Percentiles rank a stretch among this genome's conserved stretches.
Conservation (phyloP, 2,888 invertebrate genomes). For the Ichneumoninae sp. region DNA sequence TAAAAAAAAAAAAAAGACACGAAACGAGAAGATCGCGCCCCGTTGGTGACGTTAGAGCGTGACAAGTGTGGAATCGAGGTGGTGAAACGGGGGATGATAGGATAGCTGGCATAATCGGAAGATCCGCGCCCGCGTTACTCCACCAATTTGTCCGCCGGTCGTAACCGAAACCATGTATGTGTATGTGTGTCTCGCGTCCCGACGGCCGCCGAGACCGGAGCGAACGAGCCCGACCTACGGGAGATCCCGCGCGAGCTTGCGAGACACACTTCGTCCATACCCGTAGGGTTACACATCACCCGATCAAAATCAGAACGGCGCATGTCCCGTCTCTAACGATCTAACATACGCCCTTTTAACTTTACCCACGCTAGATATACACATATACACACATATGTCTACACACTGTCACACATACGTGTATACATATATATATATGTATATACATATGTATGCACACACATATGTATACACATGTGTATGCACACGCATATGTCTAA, state of each 20-base stretch:
- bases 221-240: conserved; percentile 27
- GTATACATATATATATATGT: no score
- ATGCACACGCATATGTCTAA: no score
- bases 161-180: conserved; percentile 50
- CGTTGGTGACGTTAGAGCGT: not conserved
- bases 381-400: not conserved
- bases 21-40: not conserved
- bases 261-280: conserved; percentile 25
- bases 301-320: no score
- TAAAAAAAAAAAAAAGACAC: conserved; percentile 38
- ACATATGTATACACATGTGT: not conserved
- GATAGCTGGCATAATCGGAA: conserved; percentile 53
- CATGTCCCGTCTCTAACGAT: no score
- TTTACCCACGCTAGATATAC: no score
- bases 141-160: conserved; percentile 68
- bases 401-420: not conserved
- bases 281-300: no score
- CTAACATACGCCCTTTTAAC: no score
- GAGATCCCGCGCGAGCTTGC: conserved; percentile 22
- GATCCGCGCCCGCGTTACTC: conserved; percentile 56
- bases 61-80: conserved; percentile 27
- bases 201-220: conserved; percentile 21
- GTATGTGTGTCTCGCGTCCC: conserved; percentile 40
- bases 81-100: conserved; percentile 5
- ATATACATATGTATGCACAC: no score